Base-by-base conservation (phyloP, 1,140 invertebrate genomes). In the Drosophila prosaltans region DNA sequence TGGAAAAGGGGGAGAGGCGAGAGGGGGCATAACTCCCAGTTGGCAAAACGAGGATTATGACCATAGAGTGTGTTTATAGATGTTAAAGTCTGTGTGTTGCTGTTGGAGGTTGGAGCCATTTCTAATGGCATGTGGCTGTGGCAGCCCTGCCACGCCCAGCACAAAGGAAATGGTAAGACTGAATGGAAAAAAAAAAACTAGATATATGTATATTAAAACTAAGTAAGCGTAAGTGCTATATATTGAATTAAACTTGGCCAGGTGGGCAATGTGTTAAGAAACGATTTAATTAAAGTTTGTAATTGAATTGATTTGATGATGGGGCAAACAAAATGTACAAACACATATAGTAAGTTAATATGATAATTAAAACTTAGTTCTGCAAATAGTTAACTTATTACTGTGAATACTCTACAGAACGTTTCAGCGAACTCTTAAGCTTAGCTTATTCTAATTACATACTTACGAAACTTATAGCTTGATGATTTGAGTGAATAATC, bases 11-110 rank as follows among this genome's bases (percentile, higher is more conserved):
- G 40, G 43, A 48, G 71, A 72, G 63, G 72, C 61, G 60, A 57
- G 57, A 70, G 66, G 58, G 67, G 58, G 67, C 70, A 80, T 80
- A 82, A 88, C 74, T 82, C 66, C 80, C 51, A 61, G 76, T 67
- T 71, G 62, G 48, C 41, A n/a, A n/a, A 45, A 73, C 43, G 36
- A 39, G 55, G 73, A 76, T 76, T 76, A 55, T 60, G 57, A 39
- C 57, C 9, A 39, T 21, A 39, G 32, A 59, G 32, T 39, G 26
- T 32, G 11, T 16, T 51, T 36, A 36, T 36, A 36, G 3, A 36
- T 6, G 32, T 36, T 6, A 36, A 36, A 36, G 32, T 30, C 28
- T 48, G 45, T 26, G 21, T 51, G 45, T 51, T 7, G 9, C 21
- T 51, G 7, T 8, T 8, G n/a, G 21, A 51, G 8, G 45, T 51